Conservation (phyloP, 2,113 vertebrate species). For the Platycercus adscitus region DNA sequence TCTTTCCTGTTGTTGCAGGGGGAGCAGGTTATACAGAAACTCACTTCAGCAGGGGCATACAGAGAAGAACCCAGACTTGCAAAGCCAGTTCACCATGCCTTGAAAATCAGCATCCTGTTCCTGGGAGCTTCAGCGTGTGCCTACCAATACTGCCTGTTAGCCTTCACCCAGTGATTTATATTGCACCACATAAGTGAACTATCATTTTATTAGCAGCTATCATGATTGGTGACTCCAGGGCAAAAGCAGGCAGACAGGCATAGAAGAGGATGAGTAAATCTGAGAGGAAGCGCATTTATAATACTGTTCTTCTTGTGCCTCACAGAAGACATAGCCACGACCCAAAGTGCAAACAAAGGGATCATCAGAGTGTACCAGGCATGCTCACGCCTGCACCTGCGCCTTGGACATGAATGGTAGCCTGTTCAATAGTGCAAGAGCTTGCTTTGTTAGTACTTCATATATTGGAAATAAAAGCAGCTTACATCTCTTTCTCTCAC, state of each 20-base stretch:
- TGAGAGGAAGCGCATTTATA: not conserved
- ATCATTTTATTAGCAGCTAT: not conserved
- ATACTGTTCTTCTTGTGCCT: not conserved
- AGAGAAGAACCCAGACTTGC: not conserved
- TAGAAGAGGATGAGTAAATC: not conserved
- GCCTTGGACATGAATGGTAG: not conserved
- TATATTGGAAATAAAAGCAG: not conserved
- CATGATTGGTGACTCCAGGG: fast-evolving
- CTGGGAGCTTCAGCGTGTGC: not conserved
- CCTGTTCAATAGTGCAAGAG: not conserved
- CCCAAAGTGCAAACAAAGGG: not conserved
- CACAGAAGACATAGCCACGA: too few species aligned
- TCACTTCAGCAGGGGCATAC: not conserved
- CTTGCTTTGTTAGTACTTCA: not conserved
- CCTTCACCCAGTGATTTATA: not conserved
- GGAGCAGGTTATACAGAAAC: not conserved
- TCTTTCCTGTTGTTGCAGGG: not conserved
- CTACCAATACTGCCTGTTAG: not conserved
- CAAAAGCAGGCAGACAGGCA: not conserved
- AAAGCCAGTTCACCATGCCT: not conserved
- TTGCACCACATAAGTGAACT: fast-evolving
- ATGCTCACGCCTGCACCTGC: not conserved
- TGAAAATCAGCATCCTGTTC: not conserved
- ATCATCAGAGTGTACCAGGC: not conserved
- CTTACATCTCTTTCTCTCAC: not conserved